Evolutionary conservation across 2,113 vertebrate species (phyloP).

Genomic region (Petrocephalus zakoni): DNA sequence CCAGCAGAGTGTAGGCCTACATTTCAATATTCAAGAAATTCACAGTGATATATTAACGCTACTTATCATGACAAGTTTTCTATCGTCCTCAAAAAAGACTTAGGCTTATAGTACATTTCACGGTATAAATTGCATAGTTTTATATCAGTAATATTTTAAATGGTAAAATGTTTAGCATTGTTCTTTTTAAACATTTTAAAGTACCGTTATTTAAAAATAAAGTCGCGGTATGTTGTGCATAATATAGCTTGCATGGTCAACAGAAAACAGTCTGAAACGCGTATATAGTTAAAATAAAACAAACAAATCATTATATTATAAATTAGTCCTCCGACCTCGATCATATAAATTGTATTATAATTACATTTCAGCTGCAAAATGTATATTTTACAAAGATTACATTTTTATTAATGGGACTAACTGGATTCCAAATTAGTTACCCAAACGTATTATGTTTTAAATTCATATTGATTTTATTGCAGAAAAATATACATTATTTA

Average conservation of each 20-base stretch:
- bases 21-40: background rate
- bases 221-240: background rate
- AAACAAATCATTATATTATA: background rate
- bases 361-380: background rate
- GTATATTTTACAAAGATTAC: background rate
- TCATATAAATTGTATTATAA: background rate
- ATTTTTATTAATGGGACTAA: background rate
- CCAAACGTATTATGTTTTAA: conserved; percentile 31
- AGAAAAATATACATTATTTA: conserved; percentile 96
- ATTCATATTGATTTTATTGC: conserved; percentile 88
- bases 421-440: background rate
- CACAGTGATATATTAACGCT: background rate
- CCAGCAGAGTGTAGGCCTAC: background rate
- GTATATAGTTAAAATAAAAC: background rate
- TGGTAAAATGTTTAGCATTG: background rate
- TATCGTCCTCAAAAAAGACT: background rate
- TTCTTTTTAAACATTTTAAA: background rate
- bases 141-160: background rate
- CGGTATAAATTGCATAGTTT: background rate
- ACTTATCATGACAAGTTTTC: background rate
- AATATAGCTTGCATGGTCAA: background rate
- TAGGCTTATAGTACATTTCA: background rate
- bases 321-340: background rate
- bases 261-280: background rate
- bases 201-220: background rate